A percentile compares a stretch with the other conserved stretches of the same genome.
These are phyloP conservation scores for Petrocephalus zakoni DNA, from an alignment of 2,113 vertebrate genomes.

Conservation along the genomic window DNA sequence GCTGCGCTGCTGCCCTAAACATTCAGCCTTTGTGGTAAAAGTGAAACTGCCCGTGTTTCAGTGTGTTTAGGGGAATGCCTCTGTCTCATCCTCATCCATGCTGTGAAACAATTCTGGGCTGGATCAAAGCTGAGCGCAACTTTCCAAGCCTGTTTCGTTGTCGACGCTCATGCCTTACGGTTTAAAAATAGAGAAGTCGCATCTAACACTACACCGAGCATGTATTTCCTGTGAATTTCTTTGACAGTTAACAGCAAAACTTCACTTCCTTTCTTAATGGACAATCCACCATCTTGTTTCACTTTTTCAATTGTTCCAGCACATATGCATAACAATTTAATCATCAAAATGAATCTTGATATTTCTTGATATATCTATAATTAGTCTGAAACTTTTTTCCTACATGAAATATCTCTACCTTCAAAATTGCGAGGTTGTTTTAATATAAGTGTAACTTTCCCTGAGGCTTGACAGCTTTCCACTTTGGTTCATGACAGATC, in stretches of 20 bases:
- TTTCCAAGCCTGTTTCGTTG: not conserved
- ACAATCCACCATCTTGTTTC: not conserved
- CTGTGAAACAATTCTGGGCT: too few species aligned
- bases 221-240: constrained; percentile 10
- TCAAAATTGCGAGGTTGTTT: not conserved
- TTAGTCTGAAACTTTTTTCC: not conserved
- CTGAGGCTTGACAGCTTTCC: not conserved
- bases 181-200: constrained; percentile 17
- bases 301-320: constrained; percentile 8
- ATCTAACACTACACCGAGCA: not conserved
- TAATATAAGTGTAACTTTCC: not conserved
- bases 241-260: constrained; percentile 19
- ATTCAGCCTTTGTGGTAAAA: constrained; percentile 24
- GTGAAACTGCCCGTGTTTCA: constrained; percentile 29
- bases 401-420: not conserved
- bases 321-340: not conserved
- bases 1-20: not conserved
- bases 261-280: not conserved
- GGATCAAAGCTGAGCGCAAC: not conserved
- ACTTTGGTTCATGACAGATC: not conserved
- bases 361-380: too few species aligned
- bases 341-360: not conserved
- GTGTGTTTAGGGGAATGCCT: constrained; percentile 36
- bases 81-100: constrained; percentile 26
- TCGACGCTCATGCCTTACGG: not conserved